A percentile compares a stretch with the other conserved stretches of the same genome.
These are phyloP conservation scores for Folsomia candida DNA, from an alignment of 2,888 invertebrate genomes.

Conservation along the genomic window DNA sequence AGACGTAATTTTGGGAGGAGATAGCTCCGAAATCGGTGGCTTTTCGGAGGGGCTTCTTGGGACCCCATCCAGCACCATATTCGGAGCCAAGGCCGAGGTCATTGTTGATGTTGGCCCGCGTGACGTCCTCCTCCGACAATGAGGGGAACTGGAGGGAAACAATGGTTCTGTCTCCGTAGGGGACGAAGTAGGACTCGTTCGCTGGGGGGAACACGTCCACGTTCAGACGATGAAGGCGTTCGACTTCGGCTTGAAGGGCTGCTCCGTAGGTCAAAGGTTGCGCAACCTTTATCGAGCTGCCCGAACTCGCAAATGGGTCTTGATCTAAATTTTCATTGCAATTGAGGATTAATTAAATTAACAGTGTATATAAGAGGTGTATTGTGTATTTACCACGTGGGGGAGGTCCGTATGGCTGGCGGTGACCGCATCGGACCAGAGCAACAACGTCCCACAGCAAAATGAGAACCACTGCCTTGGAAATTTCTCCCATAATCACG, in stretches of 20 bases:
- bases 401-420: too few relatives aligned
- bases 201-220: not conserved
- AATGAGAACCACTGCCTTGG: too few relatives aligned
- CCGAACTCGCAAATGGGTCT: too few relatives aligned
- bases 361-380: too few relatives aligned
- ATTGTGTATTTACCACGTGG: too few relatives aligned
- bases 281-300: too few relatives aligned
- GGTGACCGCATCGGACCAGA: too few relatives aligned
- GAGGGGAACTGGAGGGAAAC: slow-evolving; percentile 3
- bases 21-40: slow-evolving; percentile 1
- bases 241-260: not conserved
- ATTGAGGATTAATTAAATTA: too few relatives aligned
- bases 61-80: not conserved
- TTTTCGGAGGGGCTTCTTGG: not conserved
- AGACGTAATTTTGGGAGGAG: slow-evolving; percentile 1
- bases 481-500: too few relatives aligned
- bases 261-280: not conserved
- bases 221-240: not conserved
- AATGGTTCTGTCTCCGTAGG: slow-evolving; percentile 13
- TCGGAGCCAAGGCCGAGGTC: not conserved
- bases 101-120: not conserved
- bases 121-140: not conserved
- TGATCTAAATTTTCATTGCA: too few relatives aligned
- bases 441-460: too few relatives aligned
- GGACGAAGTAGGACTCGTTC: not conserved